Evolutionary conservation across 2,888 invertebrate genomes (phyloP).

Genomic region (Phaonia tiefii): DNA sequence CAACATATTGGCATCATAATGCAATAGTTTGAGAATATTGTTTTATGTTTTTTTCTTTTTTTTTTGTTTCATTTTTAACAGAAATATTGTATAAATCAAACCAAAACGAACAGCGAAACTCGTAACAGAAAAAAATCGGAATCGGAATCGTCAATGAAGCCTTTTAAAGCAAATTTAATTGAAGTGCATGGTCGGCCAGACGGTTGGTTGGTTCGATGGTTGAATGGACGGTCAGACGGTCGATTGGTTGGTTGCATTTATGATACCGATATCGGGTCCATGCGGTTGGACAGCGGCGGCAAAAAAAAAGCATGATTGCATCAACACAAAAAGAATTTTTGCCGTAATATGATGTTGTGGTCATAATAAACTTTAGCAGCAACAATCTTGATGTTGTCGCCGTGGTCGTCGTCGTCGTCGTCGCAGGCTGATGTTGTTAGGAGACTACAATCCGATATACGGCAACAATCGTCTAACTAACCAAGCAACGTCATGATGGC

Average conservation of each 20-base stretch:
- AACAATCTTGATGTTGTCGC: slow-evolving; percentile 20
- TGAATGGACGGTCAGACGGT: slow-evolving; percentile 2
- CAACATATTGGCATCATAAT: too few species aligned
- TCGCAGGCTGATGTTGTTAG: slow-evolving; percentile 11
- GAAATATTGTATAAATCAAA: not conserved
- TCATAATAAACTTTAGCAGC: slow-evolving; percentile 20
- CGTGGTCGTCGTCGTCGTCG: slow-evolving; percentile 11
- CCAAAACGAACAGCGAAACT: not conserved
- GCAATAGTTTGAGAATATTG: too few species aligned
- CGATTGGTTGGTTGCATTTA: not conserved
- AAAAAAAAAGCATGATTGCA: slow-evolving; percentile 26
- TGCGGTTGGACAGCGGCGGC: not conserved
- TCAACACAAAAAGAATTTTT: slow-evolving; percentile 30
- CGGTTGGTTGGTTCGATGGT: not conserved
- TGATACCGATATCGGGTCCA: not conserved
- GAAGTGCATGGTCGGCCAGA: slow-evolving; percentile 57
- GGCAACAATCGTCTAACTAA: too few species aligned
- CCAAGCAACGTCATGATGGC: slow-evolving; percentile 22
- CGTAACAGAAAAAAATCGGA: not conserved
- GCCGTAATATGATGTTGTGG: not conserved
- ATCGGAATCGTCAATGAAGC: slow-evolving; percentile 31
- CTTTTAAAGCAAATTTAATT: slow-evolving; percentile 67
- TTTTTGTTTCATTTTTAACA: not conserved
- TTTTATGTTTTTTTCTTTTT: too few species aligned
- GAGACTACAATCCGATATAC: too few species aligned